phyloP scores from a whole-genome alignment of 2,888 invertebrate genomes.

The Morpho helenor region DNA sequence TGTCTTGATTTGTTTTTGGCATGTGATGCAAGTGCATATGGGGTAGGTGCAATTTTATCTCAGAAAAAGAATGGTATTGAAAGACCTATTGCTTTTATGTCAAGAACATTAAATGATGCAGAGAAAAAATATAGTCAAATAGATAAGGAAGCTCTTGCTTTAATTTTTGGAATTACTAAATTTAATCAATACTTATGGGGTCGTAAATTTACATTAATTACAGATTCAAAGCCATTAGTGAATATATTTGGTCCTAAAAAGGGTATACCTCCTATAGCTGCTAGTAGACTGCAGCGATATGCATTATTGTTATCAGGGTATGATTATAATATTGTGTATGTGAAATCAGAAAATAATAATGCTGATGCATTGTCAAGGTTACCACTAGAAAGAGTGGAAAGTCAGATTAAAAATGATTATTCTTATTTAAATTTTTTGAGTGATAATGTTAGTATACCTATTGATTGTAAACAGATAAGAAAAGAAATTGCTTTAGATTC shows the following conservation, averaged over 20 bases:
- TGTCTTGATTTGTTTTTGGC: neutral
- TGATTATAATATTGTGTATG: neutral
- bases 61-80: neutral
- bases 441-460: neutral
- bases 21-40: neutral
- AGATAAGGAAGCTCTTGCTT: no score
- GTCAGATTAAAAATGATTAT: neutral
- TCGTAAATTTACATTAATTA: neutral
- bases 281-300: neutral
- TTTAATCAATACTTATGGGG: constrained; percentile 1
- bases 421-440: neutral
- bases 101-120: neutral
- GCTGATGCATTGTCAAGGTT: neutral
- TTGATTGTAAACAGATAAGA: neutral
- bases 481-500: neutral
- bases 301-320: neutral
- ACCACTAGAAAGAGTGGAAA: neutral
- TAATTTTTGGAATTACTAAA: neutral
- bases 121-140: neutral
- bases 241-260: neutral
- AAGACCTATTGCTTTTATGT: neutral
- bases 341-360: neutral
- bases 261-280: neutral
- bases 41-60: neutral
- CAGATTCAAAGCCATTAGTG: neutral